Conservation (phyloP, 2,113 vertebrate genomes). For the Odobenus rosmarus region DNA sequence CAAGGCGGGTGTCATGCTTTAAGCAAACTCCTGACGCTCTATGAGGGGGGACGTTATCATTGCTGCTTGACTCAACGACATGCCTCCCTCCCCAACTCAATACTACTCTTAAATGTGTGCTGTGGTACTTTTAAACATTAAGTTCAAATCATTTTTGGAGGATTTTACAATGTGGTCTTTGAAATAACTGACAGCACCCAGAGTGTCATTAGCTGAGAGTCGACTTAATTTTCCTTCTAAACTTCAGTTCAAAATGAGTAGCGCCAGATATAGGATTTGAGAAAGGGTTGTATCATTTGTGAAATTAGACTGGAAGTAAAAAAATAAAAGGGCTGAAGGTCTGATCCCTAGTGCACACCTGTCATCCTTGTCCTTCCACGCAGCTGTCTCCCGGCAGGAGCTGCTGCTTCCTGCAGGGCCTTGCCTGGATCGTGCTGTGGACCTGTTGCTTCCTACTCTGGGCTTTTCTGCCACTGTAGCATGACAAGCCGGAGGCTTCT, state of each 20-base stretch:
- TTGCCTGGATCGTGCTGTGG: accelerated
- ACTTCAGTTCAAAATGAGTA: not conserved
- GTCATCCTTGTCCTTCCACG: accelerated
- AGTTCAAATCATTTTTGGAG: not conserved
- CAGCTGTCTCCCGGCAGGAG: accelerated
- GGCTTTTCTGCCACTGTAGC: not conserved
- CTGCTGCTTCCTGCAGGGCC: accelerated
- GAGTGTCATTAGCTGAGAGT: not conserved
- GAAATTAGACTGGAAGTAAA: not conserved
- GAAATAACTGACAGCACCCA: not conserved
- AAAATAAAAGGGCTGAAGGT: not conserved
- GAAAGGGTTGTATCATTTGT: not conserved
- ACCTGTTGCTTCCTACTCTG: not conserved
- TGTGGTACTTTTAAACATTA: not conserved
- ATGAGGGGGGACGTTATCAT: not conserved
- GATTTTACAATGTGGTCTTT: not conserved
- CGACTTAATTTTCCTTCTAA: not conserved
- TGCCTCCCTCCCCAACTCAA: not conserved
- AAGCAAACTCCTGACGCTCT: not conserved
- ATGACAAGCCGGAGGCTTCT: not conserved
- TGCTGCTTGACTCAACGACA: no score
- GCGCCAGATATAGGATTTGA: not conserved
- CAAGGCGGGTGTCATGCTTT: no score
- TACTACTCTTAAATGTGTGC: not conserved
- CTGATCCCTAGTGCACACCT: not conserved